phyloP scores from a whole-genome alignment of 2,113 vertebrate genomes.

The Eptatretus burgeri region DNA sequence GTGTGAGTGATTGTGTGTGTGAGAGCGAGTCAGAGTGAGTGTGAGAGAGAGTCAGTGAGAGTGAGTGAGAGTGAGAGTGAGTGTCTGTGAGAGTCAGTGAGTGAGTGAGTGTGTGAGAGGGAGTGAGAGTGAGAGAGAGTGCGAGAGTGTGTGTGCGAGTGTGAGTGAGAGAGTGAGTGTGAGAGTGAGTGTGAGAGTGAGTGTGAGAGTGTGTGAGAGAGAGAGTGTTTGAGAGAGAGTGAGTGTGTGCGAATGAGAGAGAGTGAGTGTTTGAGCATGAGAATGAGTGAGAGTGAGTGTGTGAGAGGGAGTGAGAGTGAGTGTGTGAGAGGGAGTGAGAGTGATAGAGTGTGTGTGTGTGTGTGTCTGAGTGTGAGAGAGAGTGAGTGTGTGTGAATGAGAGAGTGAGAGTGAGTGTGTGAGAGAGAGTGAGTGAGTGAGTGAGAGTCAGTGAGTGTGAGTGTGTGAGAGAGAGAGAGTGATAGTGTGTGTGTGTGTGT shows the following conservation, averaged over 20 bases:
- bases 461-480: neutral
- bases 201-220: neutral
- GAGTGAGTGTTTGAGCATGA: neutral
- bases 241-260: neutral
- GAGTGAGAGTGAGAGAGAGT: too few species aligned
- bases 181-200: neutral
- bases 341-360: neutral
- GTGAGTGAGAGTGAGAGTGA: neutral
- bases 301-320: neutral
- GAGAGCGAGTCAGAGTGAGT: neutral
- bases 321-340: too few species aligned
- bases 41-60: neutral
- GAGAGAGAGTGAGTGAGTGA: neutral
- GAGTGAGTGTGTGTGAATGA: neutral
- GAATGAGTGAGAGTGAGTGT: neutral
- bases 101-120: neutral
- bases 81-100: neutral
- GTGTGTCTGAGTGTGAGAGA: neutral
- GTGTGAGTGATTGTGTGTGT: conserved; percentile 2
- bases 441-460: neutral
- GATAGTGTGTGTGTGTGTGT: neutral
- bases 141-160: neutral
- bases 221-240: neutral
- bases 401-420: neutral
- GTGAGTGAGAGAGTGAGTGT: neutral